Evolutionary conservation across 1,140 invertebrate species (phyloP).

Genomic region (Vanessa atalanta): DNA sequence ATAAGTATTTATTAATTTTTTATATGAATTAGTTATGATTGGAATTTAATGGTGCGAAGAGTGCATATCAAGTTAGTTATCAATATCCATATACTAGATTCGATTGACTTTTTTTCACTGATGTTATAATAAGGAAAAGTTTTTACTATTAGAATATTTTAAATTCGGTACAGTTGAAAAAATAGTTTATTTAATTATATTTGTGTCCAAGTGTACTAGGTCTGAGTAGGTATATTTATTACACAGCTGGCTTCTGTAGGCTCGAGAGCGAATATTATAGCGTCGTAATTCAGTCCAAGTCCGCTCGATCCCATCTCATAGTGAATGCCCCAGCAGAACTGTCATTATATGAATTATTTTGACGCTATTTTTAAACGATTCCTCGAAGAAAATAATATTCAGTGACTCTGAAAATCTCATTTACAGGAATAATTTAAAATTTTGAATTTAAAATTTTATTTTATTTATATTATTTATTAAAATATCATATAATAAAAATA

Average conservation of each 20-base stretch:
- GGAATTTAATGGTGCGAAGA: neutral
- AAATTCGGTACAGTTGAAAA: too few relatives aligned
- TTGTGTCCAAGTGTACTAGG: neutral
- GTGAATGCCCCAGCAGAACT: conserved; percentile 51
- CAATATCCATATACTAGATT: neutral
- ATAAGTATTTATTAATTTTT: conserved; percentile 10
- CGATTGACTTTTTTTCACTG: too few relatives aligned
- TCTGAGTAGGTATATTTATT: neutral
- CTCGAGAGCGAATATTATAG: neutral
- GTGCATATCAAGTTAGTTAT: neutral
- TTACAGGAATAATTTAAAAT: too few relatives aligned
- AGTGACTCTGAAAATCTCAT: too few relatives aligned
- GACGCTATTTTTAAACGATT: conserved; percentile 17
- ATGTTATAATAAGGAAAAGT: neutral
- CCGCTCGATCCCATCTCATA: conserved; percentile 52
- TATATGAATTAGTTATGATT: conserved; percentile 11
- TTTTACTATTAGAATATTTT: neutral
- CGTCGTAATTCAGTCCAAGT: conserved; percentile 43
- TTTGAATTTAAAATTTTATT: too few relatives aligned
- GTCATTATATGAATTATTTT: conserved; percentile 45
- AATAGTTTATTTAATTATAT: neutral
- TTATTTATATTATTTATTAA: too few relatives aligned
- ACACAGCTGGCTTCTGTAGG: neutral
- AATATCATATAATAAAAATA: too few relatives aligned
- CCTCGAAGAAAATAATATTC: neutral